A percentile compares a stretch with the other conserved stretches of the same genome.
These are phyloP conservation scores for Agraylea sexmaculata DNA, from an alignment of 1,140 invertebrate genomes.

Conservation along the genomic window DNA sequence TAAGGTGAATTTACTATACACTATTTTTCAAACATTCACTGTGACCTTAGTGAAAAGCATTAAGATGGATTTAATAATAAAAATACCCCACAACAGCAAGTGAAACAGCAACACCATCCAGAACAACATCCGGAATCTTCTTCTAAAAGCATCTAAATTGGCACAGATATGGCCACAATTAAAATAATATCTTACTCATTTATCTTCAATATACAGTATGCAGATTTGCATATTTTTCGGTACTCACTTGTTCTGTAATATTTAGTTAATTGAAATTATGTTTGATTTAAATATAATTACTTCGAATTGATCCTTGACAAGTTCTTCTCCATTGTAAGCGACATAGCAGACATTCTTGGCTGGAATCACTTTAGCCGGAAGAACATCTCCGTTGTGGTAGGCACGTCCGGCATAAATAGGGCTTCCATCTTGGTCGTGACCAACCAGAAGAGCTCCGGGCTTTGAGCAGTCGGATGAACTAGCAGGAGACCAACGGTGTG, in stretches of 20 bases:
- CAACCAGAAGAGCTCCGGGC: conserved; percentile 50
- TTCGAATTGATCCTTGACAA: conserved; percentile 50
- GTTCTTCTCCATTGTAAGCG: conserved; percentile 49
- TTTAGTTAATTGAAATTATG: conserved; percentile 8
- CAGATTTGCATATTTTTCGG: too few relatives aligned
- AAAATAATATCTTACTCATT: background rate
- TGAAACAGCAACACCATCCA: conserved; percentile 10
- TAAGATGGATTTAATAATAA: conserved; percentile 1
- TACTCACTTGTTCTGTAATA: too few relatives aligned
- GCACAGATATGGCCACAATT: background rate
- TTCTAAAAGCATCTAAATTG: conserved; percentile 7
- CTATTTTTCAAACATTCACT: conserved; percentile 2
- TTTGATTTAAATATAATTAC: conserved; percentile 32
- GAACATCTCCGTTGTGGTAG: conserved; percentile 54
- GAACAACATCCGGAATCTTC: conserved; percentile 8
- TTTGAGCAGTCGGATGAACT: conserved; percentile 35
- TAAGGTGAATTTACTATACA: background rate
- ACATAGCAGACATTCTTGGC: conserved; percentile 51
- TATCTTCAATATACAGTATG: too few relatives aligned
- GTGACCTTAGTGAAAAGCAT: conserved; percentile 1
- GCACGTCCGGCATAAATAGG: conserved; percentile 64
- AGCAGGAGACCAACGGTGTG: conserved; percentile 36
- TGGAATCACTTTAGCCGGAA: conserved; percentile 67
- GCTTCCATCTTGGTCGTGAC: conserved; percentile 56
- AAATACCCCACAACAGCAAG: conserved; percentile 13